Base-by-base conservation (phyloP, 2,888 invertebrate species). In the Schrankia costaestrigalis region DNA sequence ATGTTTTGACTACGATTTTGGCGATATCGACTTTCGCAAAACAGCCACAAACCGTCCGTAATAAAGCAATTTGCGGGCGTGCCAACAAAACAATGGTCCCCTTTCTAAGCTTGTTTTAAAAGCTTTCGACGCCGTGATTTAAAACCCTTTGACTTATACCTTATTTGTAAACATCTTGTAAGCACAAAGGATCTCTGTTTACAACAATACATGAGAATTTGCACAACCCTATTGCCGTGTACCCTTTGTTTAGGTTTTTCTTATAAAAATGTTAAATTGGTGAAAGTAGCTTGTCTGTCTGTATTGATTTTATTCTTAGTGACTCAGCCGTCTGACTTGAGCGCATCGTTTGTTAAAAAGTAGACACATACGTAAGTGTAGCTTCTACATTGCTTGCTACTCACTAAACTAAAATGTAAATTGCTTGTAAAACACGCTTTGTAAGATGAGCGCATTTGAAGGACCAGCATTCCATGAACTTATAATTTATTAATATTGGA, bases 61-160 rank as follows among this genome's bases (percentile, higher is more conserved):
- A 87, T 87, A 87, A 87, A 87, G 87, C 81, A 81, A 87, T 87
- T 86, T 83, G 82, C 75, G 71, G 74, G 63, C 71, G 75, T 65
- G 75, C 80, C 75, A 79, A 75, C 82, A 85, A 80, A 85, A 87
- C 87, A 87, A 87, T 82, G 73, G 75, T 50, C 61, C 65, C 72
- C 67, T 67, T 85, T 85, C 82, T 84, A 79, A 85, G 82, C 75
- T 77, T 82, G 78, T 82, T 86, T 86, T 79, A 78, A 84, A 83
- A 84, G 80, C 85, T 87, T 83, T 86, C 84, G 78, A 84, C 86
- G 69, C 78, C 70, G 71, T 83, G 85, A 86, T 87, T 87, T 85
- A 86, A 86, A 84, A 78, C 85, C 84, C 85, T 87, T 86, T 86
- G 84, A 83, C 76, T 76, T 72, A 74, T 67, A 72, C 71, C 70